Percentiles rank a stretch among this genome's conserved stretches.
phyloP scores from a whole-genome alignment of 30 jellyfish, hydroid and myxozoan genomes.

The Nemopilema nomurai region DNA sequence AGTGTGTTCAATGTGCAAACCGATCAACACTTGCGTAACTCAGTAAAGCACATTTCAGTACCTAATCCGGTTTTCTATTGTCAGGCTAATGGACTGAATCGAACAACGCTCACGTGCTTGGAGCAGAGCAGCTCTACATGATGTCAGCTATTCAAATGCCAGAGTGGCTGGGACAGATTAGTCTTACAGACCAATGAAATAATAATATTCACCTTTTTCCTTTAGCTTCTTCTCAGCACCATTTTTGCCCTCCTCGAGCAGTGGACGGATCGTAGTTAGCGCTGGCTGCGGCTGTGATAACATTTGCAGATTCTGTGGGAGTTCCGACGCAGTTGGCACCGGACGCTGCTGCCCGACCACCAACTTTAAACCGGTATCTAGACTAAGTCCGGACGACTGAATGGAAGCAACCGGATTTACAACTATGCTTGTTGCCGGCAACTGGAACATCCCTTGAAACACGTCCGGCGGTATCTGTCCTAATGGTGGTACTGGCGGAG shows the following conservation, averaged over 20 bases:
- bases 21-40: neutral
- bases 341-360: slow-evolving; percentile 95
- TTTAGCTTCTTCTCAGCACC: slow-evolving; percentile 5
- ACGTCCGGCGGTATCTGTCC: slow-evolving; percentile 51
- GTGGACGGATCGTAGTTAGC: slow-evolving; percentile 52
- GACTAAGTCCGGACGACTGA: slow-evolving; percentile 52
- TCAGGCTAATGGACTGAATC: too few relatives aligned
- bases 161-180: too few relatives aligned
- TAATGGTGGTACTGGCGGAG: slow-evolving; percentile 69
- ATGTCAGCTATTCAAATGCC: too few relatives aligned
- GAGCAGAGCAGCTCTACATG: too few relatives aligned
- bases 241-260: slow-evolving; percentile 15
- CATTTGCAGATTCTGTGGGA: slow-evolving; percentile 62
- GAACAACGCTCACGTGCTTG: too few relatives aligned
- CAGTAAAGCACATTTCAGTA: too few relatives aligned
- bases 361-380: slow-evolving; percentile 81
- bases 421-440: slow-evolving; percentile 40
- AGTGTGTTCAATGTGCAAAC: neutral
- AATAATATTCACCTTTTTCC: slow-evolving; percentile 27
- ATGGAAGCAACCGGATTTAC: slow-evolving; percentile 75
- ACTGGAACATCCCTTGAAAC: slow-evolving; percentile 57
- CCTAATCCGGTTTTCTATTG: too few relatives aligned
- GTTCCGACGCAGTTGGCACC: slow-evolving; percentile 85
- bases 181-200: too few relatives aligned
- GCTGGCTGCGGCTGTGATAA: slow-evolving; percentile 68